phyloP scores from a whole-genome alignment of 2,888 invertebrate species.

The Ischnus inquisitorius region DNA sequence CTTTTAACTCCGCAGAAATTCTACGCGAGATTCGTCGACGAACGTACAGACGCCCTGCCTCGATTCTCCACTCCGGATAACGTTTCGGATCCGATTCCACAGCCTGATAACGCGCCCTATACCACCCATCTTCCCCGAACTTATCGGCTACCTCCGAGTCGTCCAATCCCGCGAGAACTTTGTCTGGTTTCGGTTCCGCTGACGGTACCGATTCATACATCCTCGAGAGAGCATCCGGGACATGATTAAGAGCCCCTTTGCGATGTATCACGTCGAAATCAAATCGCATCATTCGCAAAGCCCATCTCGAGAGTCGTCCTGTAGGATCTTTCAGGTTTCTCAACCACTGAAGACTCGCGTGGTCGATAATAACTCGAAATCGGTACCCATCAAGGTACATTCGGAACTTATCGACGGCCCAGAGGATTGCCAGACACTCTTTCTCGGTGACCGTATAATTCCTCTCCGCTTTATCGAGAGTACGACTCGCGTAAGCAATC shows the following conservation, averaged over 20 bases:
- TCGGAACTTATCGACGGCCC: too few species aligned
- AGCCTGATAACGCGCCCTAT: neutral
- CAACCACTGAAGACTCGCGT: conserved; percentile 71
- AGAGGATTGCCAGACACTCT: too few species aligned
- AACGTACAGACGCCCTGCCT: neutral
- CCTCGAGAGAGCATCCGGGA: conserved; percentile 12
- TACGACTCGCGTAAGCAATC: too few species aligned
- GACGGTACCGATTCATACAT: neutral
- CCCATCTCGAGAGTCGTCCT: conserved; percentile 47
- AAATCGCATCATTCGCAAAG: conserved; percentile 6
- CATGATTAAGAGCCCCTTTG: conserved; percentile 15
- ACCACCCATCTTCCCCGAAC: too few species aligned
- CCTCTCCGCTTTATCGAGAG: too few species aligned
- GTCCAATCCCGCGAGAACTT: too few species aligned
- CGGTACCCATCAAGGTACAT: too few species aligned
- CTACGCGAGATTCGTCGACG: neutral
- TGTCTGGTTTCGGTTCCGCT: neutral
- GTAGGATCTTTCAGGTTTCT: conserved; percentile 68
- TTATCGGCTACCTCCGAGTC: too few species aligned
- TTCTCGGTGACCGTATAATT: too few species aligned
- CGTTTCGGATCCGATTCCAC: neutral
- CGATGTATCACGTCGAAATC: conserved; percentile 17
- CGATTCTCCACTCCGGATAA: neutral
- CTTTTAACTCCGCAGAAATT: neutral
- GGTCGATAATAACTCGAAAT: too few species aligned